Base-by-base conservation (phyloP, 2,888 invertebrate genomes). In the Hyposoter dolosus region DNA sequence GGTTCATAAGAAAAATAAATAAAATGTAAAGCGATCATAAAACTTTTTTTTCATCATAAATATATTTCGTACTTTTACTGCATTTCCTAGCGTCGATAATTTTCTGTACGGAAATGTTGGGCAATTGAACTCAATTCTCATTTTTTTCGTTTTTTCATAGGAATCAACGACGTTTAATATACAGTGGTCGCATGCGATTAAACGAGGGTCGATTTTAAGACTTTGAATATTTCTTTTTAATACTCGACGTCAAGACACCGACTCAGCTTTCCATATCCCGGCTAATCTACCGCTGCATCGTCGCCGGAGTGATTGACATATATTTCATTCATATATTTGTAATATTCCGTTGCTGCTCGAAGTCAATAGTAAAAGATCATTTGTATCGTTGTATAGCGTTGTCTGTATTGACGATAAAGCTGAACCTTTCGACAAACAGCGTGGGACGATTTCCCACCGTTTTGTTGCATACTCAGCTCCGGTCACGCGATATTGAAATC, bases 401-500 rank as follows among this genome's bases (percentile, higher is more conserved):
- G 89, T 87, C 88, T 91, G 88, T 91, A 90, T 93, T 93, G 91
- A 91, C 92, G 89, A 87, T 89, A 84, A 77, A 90, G 92, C 90
- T 93, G 47, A 93, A 90, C 91, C 88, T 84, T 84, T 86, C 78
- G 83, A 84, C 90, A 92, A 92, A 92, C 87, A 88, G 81, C 78
- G 75, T 75, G n/a, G 71, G 43, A 71, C 88, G 89, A 89, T 89
- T 90, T 88, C 82, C 85, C 76, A 74, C 50, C 83, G 79, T 71
- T 80, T 81, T 68, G 77, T 83, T 53, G 35, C 68, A 19, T 50
- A 66, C 82, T 85, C 84, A 76, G 79, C 79, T 85, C 50, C 75
- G 69, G 75, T 90, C 90, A 89, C 88, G 90, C 90, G 88, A 93
- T 93, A 93, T 93, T 91, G 90, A 90, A 90, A 91, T 89, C 89